Evolutionary conservation across 92 coral and sea anemone genomes (phyloP), one percentile per base, ranked within the genome.

Genomic region (Epizoanthus fatuus): DNA sequence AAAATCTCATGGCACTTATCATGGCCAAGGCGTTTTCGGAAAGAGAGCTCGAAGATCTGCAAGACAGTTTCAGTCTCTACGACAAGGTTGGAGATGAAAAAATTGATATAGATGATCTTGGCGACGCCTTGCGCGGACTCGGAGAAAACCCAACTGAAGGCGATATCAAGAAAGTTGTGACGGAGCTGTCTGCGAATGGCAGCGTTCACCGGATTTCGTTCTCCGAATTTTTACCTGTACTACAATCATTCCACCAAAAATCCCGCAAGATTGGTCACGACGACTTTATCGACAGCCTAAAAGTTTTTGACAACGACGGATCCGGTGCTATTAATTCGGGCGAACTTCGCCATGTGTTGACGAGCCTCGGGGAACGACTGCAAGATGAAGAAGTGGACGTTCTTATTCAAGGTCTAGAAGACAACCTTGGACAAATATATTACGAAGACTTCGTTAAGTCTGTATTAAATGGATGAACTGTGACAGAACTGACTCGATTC

Each of bases 71-170:
- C 71, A 90, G 81, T 20, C 78, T 97, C 51, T 97, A 95, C 83
- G 99, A 97, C 81, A 97, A 94, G 57, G 80, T 91, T 55, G 99
- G 99, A 13, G 99, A 97, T 44, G 99, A 96, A 7, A 95, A 95
- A 68, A 87, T 97, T 17, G 99, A 97, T 67, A 92, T 98, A 16
- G 4, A 89, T 16, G 91, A 86, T 65, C 86, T 97, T 66, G 99
- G 97, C 3, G 97, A 95, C 40, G 96, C 91, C 22, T 84, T 97
- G 15, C 89, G 99, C 58, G 95, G 98, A n/a, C 87, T 93, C 17
- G 98, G 98, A 2, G 92, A 95, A 86, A 97, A 97, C 74, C 99
- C 99, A 5, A 97, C 99, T 0, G 94, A 97, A 84, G 95, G 93
- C 70, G 99, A 97, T 55, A 91, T 97, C 66, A 92, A 90, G 60